Conservation (phyloP, 2,797 vertebrate genomes). For the Eulemur rubriventer region DNA sequence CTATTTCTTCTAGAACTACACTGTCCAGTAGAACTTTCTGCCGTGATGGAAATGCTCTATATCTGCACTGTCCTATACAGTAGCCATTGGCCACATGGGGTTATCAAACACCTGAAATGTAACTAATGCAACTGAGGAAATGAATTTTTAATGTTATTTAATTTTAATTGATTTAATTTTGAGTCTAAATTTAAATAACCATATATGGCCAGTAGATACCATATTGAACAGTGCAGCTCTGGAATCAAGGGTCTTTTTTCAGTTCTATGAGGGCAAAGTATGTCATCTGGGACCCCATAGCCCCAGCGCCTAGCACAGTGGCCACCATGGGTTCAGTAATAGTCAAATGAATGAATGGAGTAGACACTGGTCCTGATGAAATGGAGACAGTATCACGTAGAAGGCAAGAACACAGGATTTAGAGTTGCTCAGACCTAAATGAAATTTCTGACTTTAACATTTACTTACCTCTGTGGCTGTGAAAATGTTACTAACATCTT, state of each 20-base stretch:
- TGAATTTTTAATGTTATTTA: background rate
- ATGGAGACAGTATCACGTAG: background rate
- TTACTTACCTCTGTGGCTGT: background rate
- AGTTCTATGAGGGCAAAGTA: background rate
- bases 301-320: background rate
- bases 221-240: background rate
- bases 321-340: background rate
- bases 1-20: background rate
- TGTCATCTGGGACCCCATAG: background rate
- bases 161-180: conserved; percentile 17
- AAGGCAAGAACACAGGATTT: background rate
- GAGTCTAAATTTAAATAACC: background rate
- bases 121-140: background rate
- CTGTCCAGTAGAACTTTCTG: background rate
- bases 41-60: background rate
- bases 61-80: background rate
- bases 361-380: background rate
- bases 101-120: background rate
- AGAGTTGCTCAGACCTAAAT: background rate
- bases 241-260: background rate
- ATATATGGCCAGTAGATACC: background rate
- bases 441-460: background rate
- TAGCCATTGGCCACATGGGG: background rate
- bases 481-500: too few species aligned
- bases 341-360: background rate